phyloP scores from a whole-genome alignment of 2,113 vertebrate genomes.

The Seriola dumerili region DNA sequence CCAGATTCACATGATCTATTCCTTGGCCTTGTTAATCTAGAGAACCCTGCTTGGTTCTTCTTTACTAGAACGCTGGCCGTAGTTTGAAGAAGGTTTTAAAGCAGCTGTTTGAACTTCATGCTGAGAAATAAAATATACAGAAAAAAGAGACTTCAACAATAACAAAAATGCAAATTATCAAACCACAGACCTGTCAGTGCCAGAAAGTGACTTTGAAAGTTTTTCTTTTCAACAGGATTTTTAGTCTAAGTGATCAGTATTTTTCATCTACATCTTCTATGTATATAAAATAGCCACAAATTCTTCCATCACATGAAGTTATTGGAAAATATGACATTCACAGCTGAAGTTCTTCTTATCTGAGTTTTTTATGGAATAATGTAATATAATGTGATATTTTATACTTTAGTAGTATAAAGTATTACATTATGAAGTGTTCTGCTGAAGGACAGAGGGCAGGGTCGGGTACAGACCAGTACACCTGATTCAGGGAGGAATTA shows the following conservation, averaged over 20 bases:
- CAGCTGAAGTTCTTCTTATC: background rate
- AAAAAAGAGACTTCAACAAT: background rate
- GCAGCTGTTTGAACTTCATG: background rate
- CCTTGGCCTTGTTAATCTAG: background rate
- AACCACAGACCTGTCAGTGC: too few species aligned
- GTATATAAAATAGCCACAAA: background rate
- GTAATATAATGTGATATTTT: background rate
- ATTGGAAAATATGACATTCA: background rate
- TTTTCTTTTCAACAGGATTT: background rate
- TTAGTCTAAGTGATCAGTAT: background rate
- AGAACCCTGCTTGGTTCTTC: background rate
- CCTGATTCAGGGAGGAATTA: background rate
- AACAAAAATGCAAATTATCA: background rate
- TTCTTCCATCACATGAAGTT: background rate
- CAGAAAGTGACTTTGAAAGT: background rate
- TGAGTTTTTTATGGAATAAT: background rate
- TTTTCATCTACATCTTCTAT: background rate
- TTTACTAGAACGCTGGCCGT: background rate
- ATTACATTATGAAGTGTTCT: constrained; percentile 1
- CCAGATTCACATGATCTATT: background rate
- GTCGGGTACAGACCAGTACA: background rate
- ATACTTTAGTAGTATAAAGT: too few species aligned
- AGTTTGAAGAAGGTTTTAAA: background rate
- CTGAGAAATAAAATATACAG: too few species aligned
- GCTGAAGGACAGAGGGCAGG: constrained; percentile 11